Conservation (phyloP, 2,113 vertebrate genomes). For the Gymnogyps californianus region DNA sequence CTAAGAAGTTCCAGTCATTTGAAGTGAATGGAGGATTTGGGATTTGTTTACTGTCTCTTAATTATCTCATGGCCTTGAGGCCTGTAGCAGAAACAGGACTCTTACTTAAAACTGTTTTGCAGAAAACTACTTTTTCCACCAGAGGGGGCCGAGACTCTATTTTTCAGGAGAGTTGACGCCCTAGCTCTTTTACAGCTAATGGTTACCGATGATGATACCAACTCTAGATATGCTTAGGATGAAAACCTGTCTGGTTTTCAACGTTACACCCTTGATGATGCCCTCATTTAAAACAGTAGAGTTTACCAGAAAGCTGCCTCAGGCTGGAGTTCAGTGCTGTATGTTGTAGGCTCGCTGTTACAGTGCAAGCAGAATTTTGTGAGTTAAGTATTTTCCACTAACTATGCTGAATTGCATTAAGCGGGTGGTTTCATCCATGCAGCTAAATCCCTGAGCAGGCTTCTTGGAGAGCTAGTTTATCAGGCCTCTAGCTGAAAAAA, state of each 20-base stretch:
- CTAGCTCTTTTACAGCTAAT: background rate
- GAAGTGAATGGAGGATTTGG: background rate
- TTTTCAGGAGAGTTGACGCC: accelerated
- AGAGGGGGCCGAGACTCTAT: constrained; percentile 12
- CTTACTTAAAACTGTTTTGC: background rate
- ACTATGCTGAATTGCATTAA: background rate
- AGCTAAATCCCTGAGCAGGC: background rate
- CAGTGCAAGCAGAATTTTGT: background rate
- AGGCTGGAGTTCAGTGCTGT: background rate
- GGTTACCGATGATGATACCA: background rate
- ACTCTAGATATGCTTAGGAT: background rate
- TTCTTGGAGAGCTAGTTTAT: background rate
- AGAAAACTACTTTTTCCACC: background rate
- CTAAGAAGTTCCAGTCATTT: background rate
- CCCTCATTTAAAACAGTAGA: background rate
- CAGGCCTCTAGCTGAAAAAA: background rate
- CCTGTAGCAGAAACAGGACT: background rate
- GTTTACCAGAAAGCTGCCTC: background rate
- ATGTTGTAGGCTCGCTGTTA: background rate
- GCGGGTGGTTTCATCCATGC: background rate
- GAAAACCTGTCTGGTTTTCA: background rate
- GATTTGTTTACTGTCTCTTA: background rate
- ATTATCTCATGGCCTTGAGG: background rate
- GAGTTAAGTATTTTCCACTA: background rate
- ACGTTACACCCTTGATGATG: background rate